Percentiles rank a stretch among this genome's conserved stretches.
phyloP scores from a whole-genome alignment of 2,888 invertebrate species.

The Andrena praecox region DNA sequence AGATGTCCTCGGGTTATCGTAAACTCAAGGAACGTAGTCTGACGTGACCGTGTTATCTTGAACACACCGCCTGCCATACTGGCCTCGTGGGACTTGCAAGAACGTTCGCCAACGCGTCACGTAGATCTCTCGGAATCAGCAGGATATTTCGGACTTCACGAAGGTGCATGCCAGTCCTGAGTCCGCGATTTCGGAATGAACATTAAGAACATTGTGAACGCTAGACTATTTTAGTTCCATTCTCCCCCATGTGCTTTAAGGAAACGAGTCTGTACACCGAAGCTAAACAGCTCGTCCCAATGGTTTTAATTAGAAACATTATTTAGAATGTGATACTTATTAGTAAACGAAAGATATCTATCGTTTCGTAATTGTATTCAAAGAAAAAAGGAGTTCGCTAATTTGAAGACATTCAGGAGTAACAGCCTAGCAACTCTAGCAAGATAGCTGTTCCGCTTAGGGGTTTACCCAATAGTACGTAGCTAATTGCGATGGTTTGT shows the following conservation, averaged over 20 bases:
- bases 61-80: constrained; percentile 33
- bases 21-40: constrained; percentile 41
- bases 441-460: background rate
- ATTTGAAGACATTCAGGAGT: background rate
- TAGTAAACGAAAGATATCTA: no score
- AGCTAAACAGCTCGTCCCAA: no score
- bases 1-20: constrained; percentile 44
- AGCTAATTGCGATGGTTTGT: background rate
- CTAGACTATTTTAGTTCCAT: background rate
- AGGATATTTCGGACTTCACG: constrained; percentile 24
- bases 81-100: constrained; percentile 30
- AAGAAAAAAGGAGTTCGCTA: background rate
- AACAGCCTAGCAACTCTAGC: background rate
- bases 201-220: background rate
- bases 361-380: no score
- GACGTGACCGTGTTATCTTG: constrained; percentile 55
- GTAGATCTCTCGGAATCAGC: constrained; percentile 40
- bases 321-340: no score
- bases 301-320: no score
- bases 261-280: background rate
- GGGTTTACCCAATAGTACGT: background rate
- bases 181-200: background rate
- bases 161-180: background rate
- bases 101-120: constrained; percentile 39
- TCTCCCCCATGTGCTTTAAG: background rate